Evolutionary conservation across 1,140 invertebrate species (phyloP).

Genomic region (Aleiodes sp.): DNA sequence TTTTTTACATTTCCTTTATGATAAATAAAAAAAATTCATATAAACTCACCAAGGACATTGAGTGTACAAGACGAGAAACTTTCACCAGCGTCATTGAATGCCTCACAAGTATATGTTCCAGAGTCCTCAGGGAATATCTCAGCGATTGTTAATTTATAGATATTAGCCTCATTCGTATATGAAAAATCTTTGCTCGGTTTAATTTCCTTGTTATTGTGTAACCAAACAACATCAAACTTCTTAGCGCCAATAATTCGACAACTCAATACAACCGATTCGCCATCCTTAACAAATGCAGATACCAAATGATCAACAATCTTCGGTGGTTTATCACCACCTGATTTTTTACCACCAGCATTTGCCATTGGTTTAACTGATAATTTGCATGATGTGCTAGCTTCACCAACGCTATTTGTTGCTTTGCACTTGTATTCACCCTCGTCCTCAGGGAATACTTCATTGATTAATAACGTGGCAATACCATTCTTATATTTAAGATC

Average conservation of each 20-base stretch:
- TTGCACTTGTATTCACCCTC: conserved; percentile 88
- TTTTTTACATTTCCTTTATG: too few species aligned
- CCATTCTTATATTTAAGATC: conserved; percentile 92
- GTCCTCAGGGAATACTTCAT: conserved; percentile 94
- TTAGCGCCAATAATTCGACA: conserved; percentile 88
- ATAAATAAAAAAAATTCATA: not conserved
- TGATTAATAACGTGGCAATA: conserved; percentile 84
- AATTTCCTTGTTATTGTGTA: conserved; percentile 96
- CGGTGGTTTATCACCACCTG: conserved; percentile 78
- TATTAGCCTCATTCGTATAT: conserved; percentile 89
- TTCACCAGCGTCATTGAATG: conserved; percentile 94
- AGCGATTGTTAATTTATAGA: conserved; percentile 88
- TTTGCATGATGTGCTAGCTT: conserved; percentile 82
- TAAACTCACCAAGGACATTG: conserved; percentile 74
- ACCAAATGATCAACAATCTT: conserved; percentile 85
- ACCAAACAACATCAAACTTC: conserved; percentile 93
- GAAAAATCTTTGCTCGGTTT: conserved; percentile 96
- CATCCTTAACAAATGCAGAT: conserved; percentile 85
- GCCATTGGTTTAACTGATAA: conserved; percentile 82
- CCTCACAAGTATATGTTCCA: conserved; percentile 95
- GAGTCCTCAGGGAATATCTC: conserved; percentile 95
- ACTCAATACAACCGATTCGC: conserved; percentile 83
- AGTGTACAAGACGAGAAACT: conserved; percentile 91
- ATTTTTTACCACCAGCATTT: conserved; percentile 64
- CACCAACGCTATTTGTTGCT: conserved; percentile 90